Conservation (phyloP, 2,797 vertebrate genomes). For the Bradypodion ventrale region DNA sequence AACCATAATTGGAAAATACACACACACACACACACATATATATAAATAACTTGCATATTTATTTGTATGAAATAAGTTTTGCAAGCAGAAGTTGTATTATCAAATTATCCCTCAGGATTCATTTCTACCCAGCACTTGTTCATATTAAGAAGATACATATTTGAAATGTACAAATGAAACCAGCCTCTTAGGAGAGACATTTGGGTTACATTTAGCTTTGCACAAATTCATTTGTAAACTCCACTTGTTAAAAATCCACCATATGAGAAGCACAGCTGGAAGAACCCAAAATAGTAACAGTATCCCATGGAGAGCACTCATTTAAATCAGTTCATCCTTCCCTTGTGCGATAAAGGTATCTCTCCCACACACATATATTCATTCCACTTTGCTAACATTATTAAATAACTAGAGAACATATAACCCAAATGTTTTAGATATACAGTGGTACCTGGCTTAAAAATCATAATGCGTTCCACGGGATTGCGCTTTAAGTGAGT, state of each 20-base stretch:
- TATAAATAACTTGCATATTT: too few relatives aligned
- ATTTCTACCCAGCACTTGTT: background rate
- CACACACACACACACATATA: too few relatives aligned
- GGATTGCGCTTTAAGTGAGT: too few relatives aligned
- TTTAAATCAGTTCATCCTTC: conserved; percentile 26
- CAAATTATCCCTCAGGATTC: background rate
- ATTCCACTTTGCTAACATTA: background rate
- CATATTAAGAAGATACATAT: background rate
- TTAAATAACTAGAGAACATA: conserved; percentile 23
- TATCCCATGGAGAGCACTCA: conserved; percentile 17
- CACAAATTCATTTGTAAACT: conserved; percentile 22
- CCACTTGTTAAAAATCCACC: conserved; percentile 17
- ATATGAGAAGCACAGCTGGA: conserved; percentile 28
- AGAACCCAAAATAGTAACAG: conserved; percentile 31
- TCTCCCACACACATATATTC: too few relatives aligned
- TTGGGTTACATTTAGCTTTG: background rate
- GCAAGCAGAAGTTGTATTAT: background rate
- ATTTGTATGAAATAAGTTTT: background rate
- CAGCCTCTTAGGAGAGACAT: background rate
- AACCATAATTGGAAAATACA: too few relatives aligned
- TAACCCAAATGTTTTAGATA: conserved; percentile 28
- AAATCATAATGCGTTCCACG: too few relatives aligned
- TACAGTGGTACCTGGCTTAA: too few relatives aligned
- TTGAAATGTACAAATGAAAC: background rate
- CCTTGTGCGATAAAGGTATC: background rate